Base-by-base conservation (phyloP, 2,888 invertebrate species). In the Harpalus rufipes region DNA sequence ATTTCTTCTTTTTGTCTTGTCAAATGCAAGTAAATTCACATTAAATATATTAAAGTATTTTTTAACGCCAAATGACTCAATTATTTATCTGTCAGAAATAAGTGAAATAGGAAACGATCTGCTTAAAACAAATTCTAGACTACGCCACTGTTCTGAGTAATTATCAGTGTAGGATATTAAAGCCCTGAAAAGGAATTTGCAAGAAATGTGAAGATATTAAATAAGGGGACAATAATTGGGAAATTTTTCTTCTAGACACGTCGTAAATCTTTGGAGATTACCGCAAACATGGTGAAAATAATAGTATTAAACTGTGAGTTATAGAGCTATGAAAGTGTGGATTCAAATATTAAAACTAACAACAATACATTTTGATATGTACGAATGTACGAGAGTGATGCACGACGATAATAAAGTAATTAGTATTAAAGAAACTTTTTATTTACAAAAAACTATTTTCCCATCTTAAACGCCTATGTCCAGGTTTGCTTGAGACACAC, bases 161-260 rank as follows among this genome's bases (percentile, higher is more conserved):
- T 63, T 63, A 63, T 63, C 25, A 18, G 21, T 5, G 6, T 10
- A 21, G 63, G 63, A 63, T 63, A 25, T 63, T 63, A 63, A 25
- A 21, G 25, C 63, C 63, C 25, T 21, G 63, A 21, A 21, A 63
- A 63, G 25, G 25, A 63, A 63, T 63, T 63, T 63, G 63, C 21
- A 63, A 21, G 63, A 63, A 63, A 63, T 63, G 63, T 10, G 63
- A 18, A 51, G 44, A 51, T 51, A 51, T 51, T 51, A 51, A 51
- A 51, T 51, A 51, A 51, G 44, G 44, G 44, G 44, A 51, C 44
- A 51, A 51, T 51, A 51, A 51, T 51, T 51, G 44, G 44, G 44
- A 51, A 51, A 51, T 51, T 51, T 51, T 51, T 51, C 44, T 51
- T 51, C 12, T 12, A 51, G 44, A 51, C 44, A 51, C 12, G 44